Conservation (phyloP, 1,140 invertebrate genomes). For the Pinna nobilis region DNA sequence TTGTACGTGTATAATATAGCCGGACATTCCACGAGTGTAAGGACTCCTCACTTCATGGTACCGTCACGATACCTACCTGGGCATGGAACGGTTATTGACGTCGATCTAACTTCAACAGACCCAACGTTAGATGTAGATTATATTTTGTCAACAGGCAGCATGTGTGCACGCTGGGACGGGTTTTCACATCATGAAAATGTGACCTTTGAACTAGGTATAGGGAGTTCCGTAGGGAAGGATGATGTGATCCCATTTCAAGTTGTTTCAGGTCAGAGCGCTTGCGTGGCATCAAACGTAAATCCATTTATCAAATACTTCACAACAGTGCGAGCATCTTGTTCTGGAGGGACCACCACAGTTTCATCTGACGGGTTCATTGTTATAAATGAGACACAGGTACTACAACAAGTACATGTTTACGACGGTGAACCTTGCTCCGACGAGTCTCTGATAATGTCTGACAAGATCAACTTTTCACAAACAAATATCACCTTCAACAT, state of each 20-base stretch:
- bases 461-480: too few relatives aligned
- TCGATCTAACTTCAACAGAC: background rate
- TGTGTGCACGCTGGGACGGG: conserved; percentile 48
- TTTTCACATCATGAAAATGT: conserved; percentile 46
- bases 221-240: conserved; percentile 22
- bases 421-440: conserved; percentile 12
- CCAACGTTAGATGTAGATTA: conserved; percentile 41
- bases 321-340: background rate
- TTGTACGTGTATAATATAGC: conserved; percentile 48
- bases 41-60: conserved; percentile 30
- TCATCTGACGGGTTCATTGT: conserved; percentile 19
- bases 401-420: background rate
- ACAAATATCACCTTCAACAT: too few relatives aligned
- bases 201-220: conserved; percentile 38
- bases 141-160: conserved; percentile 5
- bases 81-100: conserved; percentile 40
- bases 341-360: conserved; percentile 4
- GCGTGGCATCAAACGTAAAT: background rate
- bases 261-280: background rate
- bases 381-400: conserved; percentile 4
- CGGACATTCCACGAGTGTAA: conserved; percentile 29
- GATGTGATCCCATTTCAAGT: conserved; percentile 32
- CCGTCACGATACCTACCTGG: conserved; percentile 42
- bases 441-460: too few relatives aligned
- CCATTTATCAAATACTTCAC: background rate